Percentiles rank a stretch among this genome's conserved stretches.
These are phyloP conservation scores for Sminthurinus signatus DNA, from an alignment of 1,140 invertebrate genomes.

Conservation along the genomic window DNA sequence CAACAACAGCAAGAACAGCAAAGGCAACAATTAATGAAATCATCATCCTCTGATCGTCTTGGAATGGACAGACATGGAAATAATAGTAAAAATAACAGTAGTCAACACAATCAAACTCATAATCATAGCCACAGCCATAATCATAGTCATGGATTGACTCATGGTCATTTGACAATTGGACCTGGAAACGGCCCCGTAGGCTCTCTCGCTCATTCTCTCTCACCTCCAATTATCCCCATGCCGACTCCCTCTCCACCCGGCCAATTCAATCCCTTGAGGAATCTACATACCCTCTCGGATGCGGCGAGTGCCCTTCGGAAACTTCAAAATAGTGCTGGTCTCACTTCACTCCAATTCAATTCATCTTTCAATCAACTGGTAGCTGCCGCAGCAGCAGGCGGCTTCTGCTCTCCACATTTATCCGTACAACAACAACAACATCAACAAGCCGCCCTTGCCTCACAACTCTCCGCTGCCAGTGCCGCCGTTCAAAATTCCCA, in stretches of 20 bases:
- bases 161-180: no score
- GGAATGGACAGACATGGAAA: constrained; percentile 5
- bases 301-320: constrained; percentile 31
- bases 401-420: background rate
- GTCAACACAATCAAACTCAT: background rate
- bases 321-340: constrained; percentile 8
- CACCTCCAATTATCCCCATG: constrained; percentile 21
- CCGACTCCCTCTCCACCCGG: constrained; percentile 21
- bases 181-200: background rate
- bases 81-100: constrained; percentile 10
- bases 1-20: constrained; percentile 29
- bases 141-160: no score
- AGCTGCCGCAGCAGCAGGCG: constrained; percentile 2
- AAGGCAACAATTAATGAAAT: constrained; percentile 22
- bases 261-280: constrained; percentile 25
- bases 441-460: background rate
- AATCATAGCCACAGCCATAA: constrained; percentile 11
- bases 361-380: background rate
- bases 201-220: background rate
- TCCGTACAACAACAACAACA: background rate
- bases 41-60: no score
- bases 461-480: background rate
- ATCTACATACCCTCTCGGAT: constrained; percentile 34
- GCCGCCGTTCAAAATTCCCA: background rate
- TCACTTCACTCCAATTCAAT: background rate